Evolutionary conservation across 53 echinoderm and acorn worm species (phyloP).

Genomic region (Crossaster papposus): DNA sequence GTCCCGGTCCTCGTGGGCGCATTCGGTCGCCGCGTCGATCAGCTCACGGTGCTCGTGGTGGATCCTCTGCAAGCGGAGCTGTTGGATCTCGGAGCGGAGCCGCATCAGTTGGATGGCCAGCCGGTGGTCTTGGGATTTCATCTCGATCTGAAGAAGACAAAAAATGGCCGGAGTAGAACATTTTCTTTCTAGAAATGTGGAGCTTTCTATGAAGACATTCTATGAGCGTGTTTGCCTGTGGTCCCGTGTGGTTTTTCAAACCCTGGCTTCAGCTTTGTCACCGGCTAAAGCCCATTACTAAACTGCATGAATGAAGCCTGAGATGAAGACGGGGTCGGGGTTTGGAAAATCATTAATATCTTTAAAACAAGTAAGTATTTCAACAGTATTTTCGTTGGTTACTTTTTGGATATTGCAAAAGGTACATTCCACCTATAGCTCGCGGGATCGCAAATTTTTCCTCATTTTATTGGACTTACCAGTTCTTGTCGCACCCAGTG

Average conservation of each 20-base stretch:
- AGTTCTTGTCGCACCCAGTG: conserved; percentile 58
- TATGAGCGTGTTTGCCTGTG: not conserved
- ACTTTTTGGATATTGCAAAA: too few species aligned
- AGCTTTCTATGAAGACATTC: not conserved
- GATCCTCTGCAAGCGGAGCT: conserved; percentile 78
- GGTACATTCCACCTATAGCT: too few species aligned
- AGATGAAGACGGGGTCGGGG: too few species aligned
- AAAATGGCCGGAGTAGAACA: not conserved
- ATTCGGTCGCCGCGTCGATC: conserved; percentile 82
- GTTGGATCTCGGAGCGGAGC: conserved; percentile 84
- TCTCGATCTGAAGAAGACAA: conserved; percentile 71
- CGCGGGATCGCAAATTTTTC: not conserved
- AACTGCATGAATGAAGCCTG: too few species aligned
- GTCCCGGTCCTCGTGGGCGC: conserved; percentile 79
- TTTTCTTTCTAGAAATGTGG: not conserved
- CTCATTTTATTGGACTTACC: conserved; percentile 10
- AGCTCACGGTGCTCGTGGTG: conserved; percentile 81
- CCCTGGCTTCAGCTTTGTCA: too few species aligned
- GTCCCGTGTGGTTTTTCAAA: too few species aligned
- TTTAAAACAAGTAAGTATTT: too few species aligned
- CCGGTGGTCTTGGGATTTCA: conserved; percentile 91
- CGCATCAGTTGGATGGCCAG: conserved; percentile 91
- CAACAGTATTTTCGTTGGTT: too few species aligned
- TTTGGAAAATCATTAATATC: too few species aligned
- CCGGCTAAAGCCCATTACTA: too few species aligned